Conservation (phyloP, 2,888 invertebrate species). For the Ophioninae sp. region DNA sequence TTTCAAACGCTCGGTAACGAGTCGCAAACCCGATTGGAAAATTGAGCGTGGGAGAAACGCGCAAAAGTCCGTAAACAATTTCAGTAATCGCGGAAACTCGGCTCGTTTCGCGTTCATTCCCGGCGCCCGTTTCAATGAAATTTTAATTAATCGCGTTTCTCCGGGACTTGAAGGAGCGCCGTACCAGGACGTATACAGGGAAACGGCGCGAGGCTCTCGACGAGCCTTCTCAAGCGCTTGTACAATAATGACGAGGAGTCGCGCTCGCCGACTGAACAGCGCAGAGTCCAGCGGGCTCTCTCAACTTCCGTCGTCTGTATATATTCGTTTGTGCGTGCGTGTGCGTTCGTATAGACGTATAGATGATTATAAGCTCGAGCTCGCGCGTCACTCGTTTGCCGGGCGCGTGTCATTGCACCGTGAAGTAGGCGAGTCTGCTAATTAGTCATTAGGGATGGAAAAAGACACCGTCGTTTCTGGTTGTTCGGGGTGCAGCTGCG, state of each 20-base stretch:
- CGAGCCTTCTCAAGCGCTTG: background rate
- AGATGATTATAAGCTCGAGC: background rate
- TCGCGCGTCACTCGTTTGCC: slow-evolving; percentile 18
- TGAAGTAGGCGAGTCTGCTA: slow-evolving; percentile 79
- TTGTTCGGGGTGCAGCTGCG: slow-evolving; percentile 20
- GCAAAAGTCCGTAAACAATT: too few relatives aligned
- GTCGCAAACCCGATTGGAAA: too few relatives aligned
- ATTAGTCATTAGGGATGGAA: slow-evolving; percentile 81
- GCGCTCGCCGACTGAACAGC: background rate
- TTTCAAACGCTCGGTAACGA: too few relatives aligned
- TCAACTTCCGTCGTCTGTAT: too few relatives aligned
- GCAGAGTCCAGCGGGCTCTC: slow-evolving; percentile 6
- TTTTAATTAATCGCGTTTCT: slow-evolving; percentile 22
- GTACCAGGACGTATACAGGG: too few relatives aligned
- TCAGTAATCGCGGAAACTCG: background rate
- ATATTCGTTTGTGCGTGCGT: too few relatives aligned
- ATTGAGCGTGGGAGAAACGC: too few relatives aligned
- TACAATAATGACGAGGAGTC: slow-evolving; percentile 66
- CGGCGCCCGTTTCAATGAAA: slow-evolving; percentile 11
- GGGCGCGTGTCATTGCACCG: slow-evolving; percentile 78
- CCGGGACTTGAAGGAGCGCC: too few relatives aligned
- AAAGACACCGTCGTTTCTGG: slow-evolving; percentile 77
- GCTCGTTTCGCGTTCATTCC: background rate
- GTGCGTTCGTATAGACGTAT: too few relatives aligned
- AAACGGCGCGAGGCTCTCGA: too few relatives aligned